These are phyloP conservation scores for Petrocephalus schoutedeni DNA, from an alignment of 2,797 vertebrate genomes.

Conservation along the genomic window DNA sequence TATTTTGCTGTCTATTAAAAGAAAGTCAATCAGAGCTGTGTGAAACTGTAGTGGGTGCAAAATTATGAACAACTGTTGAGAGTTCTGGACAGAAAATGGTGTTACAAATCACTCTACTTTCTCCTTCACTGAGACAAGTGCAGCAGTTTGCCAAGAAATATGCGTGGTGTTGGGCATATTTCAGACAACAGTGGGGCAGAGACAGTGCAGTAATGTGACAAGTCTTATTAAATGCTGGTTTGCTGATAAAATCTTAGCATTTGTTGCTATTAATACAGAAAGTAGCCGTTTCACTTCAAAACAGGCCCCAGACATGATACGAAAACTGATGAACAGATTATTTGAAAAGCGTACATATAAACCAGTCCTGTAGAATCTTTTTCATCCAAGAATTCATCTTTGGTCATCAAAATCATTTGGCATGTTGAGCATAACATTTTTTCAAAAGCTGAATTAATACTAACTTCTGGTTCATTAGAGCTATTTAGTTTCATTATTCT, in stretches of 20 bases:
- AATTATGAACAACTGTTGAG: background rate
- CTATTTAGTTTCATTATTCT: conserved; percentile 3
- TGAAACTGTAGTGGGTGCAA: background rate
- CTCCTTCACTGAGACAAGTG: background rate
- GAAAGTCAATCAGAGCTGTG: background rate
- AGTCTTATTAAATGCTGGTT: background rate
- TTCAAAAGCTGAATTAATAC: background rate
- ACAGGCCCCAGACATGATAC: background rate
- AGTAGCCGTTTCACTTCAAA: background rate
- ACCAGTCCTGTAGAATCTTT: background rate
- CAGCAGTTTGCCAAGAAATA: background rate
- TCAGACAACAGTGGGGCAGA: background rate
- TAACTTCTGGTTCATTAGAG: background rate
- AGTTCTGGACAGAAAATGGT: background rate
- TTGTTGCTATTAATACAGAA: background rate
- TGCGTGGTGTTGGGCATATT: background rate
- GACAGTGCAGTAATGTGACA: background rate
- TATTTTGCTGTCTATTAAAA: background rate
- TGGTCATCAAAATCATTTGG: background rate
- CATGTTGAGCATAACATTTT: background rate
- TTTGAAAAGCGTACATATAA: background rate
- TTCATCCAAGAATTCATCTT: background rate
- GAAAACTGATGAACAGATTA: background rate
- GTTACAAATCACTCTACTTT: background rate
- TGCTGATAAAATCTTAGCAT: background rate